Evolutionary conservation across 2,113 vertebrate genomes (phyloP), one percentile per base, ranked within the genome.

Genomic region (Triplophysa dalaica): DNA sequence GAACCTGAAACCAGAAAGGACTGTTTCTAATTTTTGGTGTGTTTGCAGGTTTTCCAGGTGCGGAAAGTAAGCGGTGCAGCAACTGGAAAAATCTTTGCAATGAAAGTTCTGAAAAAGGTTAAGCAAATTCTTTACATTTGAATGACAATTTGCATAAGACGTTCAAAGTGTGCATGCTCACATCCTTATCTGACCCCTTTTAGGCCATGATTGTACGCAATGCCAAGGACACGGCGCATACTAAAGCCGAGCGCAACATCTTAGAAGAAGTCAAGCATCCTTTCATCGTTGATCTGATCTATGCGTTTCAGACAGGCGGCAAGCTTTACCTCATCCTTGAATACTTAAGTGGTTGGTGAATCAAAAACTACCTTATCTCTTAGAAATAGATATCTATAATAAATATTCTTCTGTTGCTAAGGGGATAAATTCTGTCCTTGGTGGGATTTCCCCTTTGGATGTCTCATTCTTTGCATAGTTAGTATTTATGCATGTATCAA

Each of bases 21-120:
- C 50, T 54, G 5, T 54, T 54, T 54, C 50, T 50, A 1, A 1
- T 62, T 38, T 12, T 5, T 43, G 10, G 1, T 78, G 63, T 77
- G 73, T n/a, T 41, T 81, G 9, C 73, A 99, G 97, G 97, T 99
- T 79, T 99, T 99, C 81, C 97, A 99, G 92, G 97, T 99, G 79
- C 94, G 96, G 62, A 98, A 99, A 92, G 97, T 99, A 75, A 91
- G 94, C 0, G 97, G 97, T 87, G 94, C 94, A 61, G 94, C 93
- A 86, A 95, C 95, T 1, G 95, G 96, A 87, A 98, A 98, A 87
- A 98, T 98, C 89, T 99, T 98, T 93, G 97, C 97, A 48, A 99
- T 99, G 97, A 99, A 99, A 85, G 97, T 99, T 86, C 93, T 99
- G 85, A 99, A 99, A 93, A 99, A 99, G 96, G 97, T 98, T 90